phyloP scores from a whole-genome alignment of 1,140 invertebrate species.

The Akabosia matsudoensis region DNA sequence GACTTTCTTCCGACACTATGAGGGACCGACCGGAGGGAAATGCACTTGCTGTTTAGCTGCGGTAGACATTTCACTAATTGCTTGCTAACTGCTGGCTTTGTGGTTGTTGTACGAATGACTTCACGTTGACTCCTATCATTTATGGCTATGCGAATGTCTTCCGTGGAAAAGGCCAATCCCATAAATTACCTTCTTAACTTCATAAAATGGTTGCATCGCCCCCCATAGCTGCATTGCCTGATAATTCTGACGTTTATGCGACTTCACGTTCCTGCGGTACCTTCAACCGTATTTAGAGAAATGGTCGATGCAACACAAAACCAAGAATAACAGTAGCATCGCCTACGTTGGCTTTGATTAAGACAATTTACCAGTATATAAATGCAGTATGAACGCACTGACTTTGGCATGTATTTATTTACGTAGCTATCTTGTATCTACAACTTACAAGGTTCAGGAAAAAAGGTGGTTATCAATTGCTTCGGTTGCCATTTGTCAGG shows the following conservation, averaged over 20 bases:
- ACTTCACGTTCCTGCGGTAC: background rate
- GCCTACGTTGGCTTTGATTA: too few species aligned
- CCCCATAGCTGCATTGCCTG: background rate
- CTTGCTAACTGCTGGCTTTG: background rate
- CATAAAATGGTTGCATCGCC: background rate
- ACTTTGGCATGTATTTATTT: too few species aligned
- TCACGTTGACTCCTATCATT: background rate
- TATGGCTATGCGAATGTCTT: background rate
- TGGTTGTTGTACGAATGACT: background rate
- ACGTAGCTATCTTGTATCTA: too few species aligned
- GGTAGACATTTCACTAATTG: conserved; percentile 8
- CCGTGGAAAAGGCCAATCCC: background rate
- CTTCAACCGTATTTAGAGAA: too few species aligned
- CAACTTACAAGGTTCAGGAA: too few species aligned
- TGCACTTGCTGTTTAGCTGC: background rate
- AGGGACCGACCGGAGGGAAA: background rate
- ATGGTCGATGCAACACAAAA: too few species aligned
- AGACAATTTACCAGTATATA: too few species aligned
- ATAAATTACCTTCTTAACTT: conserved; percentile 2
- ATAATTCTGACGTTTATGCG: conserved; percentile 12
- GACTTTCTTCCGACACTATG: background rate
- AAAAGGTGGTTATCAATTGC: too few species aligned
- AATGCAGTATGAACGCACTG: too few species aligned
- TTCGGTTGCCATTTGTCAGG: too few species aligned
- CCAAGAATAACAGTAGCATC: too few species aligned